phyloP scores from a whole-genome alignment of 2,888 invertebrate species.

The Rhyacophila evoluta region DNA sequence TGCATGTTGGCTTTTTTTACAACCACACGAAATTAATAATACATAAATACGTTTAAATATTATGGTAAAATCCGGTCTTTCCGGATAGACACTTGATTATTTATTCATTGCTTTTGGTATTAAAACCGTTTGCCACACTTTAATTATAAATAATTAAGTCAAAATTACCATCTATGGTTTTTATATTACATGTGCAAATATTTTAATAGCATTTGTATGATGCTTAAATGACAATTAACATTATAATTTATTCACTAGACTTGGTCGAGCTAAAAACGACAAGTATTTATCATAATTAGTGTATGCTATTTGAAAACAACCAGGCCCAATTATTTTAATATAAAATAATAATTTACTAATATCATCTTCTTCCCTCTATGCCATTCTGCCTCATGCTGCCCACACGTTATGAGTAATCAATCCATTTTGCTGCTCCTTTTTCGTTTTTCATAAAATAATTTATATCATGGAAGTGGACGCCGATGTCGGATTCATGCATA shows the following conservation, averaged over 20 bases:
- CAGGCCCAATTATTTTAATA: too few species aligned
- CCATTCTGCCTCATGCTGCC: too few species aligned
- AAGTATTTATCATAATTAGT: neutral
- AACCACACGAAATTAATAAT: neutral
- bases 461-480: too few species aligned
- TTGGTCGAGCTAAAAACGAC: neutral
- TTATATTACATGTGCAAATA: constrained; percentile 15
- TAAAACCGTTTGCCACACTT: neutral
- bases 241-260: neutral
- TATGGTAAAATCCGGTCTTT: neutral
- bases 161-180: neutral
- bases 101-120: constrained; percentile 22
- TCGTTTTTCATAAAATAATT: too few species aligned
- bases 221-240: neutral
- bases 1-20: neutral
- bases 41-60: neutral
- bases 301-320: too few species aligned
- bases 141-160: neutral
- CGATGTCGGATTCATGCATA: too few species aligned
- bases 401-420: too few species aligned
- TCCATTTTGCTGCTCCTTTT: too few species aligned
- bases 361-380: too few species aligned
- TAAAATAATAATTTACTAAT: too few species aligned
- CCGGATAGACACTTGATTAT: neutral
- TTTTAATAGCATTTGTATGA: neutral